phyloP scores from a whole-genome alignment of 2,113 vertebrate genomes.

The Platysternon megacephalum region DNA sequence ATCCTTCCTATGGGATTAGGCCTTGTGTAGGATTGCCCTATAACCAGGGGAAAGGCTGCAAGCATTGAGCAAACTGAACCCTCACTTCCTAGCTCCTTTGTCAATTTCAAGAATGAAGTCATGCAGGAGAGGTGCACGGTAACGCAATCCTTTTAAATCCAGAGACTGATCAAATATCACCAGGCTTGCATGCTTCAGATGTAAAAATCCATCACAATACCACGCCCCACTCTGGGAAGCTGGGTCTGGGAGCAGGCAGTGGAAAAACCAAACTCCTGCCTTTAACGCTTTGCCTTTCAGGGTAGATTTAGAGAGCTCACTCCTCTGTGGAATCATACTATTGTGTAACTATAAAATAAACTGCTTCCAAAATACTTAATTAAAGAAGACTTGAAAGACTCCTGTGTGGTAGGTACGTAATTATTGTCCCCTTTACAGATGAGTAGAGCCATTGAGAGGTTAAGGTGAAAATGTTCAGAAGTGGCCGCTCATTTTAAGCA shows the following conservation, averaged over 20 bases:
- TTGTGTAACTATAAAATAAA: neutral
- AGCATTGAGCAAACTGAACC: neutral
- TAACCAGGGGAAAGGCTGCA: too few relatives aligned
- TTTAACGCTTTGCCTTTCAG: neutral
- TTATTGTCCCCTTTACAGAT: rapidly evolving
- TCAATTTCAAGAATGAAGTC: neutral
- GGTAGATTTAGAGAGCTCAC: neutral
- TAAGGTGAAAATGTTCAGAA: rapidly evolving
- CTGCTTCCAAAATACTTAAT: rapidly evolving
- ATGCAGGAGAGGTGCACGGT: rapidly evolving
- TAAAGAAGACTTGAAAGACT: neutral
- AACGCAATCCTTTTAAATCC: neutral
- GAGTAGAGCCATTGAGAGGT: neutral
- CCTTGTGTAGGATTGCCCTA: neutral
- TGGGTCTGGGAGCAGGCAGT: rapidly evolving
- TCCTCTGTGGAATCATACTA: neutral
- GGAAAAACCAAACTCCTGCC: too few relatives aligned
- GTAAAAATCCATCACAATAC: neutral
- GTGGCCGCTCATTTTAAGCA: rapidly evolving
- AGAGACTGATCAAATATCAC: neutral
- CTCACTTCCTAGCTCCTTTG: neutral
- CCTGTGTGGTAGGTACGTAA: rapidly evolving
- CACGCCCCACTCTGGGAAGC: neutral
- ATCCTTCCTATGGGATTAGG: neutral
- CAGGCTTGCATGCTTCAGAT: neutral